These are phyloP conservation scores for Nymphalis io DNA, from an alignment of 1,140 invertebrate species.

Conservation along the genomic window DNA sequence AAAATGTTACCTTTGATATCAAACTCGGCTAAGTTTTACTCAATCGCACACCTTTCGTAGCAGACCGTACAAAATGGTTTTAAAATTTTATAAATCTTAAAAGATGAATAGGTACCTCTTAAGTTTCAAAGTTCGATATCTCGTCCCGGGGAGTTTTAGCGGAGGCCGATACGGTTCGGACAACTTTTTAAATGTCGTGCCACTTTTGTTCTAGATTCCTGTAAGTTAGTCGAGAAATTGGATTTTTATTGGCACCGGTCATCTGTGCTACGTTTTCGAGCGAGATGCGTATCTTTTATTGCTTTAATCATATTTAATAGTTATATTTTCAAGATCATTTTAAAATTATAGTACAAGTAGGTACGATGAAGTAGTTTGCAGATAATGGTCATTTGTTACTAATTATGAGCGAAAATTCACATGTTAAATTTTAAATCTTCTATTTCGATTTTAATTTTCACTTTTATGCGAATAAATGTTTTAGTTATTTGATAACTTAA, in stretches of 20 bases:
- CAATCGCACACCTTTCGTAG: neutral
- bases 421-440: too few species aligned
- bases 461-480: too few species aligned
- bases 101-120: slow-evolving; percentile 23
- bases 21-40: neutral
- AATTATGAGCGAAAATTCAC: too few species aligned
- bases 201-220: slow-evolving; percentile 16
- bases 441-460: too few species aligned
- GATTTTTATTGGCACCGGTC: slow-evolving; percentile 18
- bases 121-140: slow-evolving; percentile 26
- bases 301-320: too few species aligned
- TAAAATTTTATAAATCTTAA: slow-evolving; percentile 17
- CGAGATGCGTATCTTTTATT: too few species aligned
- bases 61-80: slow-evolving; percentile 10
- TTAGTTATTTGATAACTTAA: too few species aligned
- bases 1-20: neutral
- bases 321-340: too few species aligned
- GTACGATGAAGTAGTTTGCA: too few species aligned
- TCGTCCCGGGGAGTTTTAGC: slow-evolving; percentile 11
- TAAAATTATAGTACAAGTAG: too few species aligned
- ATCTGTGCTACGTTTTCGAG: neutral
- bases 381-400: too few species aligned
- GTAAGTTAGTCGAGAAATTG: slow-evolving; percentile 24
- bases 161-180: slow-evolving; percentile 12
- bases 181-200: slow-evolving; percentile 29